These are phyloP conservation scores for Petaurus breviceps DNA, from an alignment of 2,113 vertebrate genomes.

Conservation along the genomic window DNA sequence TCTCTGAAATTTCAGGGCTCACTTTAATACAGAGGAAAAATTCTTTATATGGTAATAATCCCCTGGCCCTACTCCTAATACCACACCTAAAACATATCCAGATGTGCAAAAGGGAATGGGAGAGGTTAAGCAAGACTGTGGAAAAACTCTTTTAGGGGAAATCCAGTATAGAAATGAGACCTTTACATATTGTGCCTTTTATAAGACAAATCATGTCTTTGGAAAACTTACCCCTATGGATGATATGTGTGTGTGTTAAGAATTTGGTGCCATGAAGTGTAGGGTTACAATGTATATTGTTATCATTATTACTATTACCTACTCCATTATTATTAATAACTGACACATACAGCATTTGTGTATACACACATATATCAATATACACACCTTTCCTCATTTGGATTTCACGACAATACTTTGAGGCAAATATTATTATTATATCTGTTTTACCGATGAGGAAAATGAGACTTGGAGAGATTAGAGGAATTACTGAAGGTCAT, in stretches of 20 bases:
- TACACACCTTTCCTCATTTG: neutral
- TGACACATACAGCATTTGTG: neutral
- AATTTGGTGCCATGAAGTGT: neutral
- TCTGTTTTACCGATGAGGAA: neutral
- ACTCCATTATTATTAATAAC: neutral
- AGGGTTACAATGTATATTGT: neutral
- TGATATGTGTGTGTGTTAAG: too few species aligned
- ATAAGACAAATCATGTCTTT: neutral
- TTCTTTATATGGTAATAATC: conserved; percentile 26
- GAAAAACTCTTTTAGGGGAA: neutral
- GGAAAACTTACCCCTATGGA: neutral
- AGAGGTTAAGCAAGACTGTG: neutral
- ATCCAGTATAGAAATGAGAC: neutral
- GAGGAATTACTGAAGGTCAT: neutral
- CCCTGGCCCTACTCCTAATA: conserved; percentile 12
- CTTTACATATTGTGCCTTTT: neutral
- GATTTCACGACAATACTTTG: neutral
- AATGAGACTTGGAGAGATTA: neutral
- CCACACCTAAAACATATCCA: conserved; percentile 51
- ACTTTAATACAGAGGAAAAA: conserved; percentile 12
- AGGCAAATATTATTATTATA: neutral
- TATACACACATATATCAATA: too few species aligned
- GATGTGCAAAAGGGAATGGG: conserved; percentile 24
- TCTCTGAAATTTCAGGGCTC: conserved; percentile 8
- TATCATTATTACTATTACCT: neutral